Conservation (phyloP, 2,797 vertebrate genomes). For the Otolemur crassicaudatus region DNA sequence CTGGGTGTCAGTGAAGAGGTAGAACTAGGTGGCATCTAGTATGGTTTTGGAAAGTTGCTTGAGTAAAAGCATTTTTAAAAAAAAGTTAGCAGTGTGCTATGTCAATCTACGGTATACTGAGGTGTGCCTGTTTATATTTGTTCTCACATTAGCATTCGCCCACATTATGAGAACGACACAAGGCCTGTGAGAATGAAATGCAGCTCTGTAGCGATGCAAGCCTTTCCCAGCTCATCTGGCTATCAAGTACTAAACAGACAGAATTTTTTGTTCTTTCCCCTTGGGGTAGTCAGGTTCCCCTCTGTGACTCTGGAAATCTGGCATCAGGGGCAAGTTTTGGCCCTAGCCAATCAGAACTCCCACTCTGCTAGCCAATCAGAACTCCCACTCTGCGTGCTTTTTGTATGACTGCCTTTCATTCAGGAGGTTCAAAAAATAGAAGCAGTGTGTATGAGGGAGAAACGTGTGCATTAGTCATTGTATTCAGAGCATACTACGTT, state of each 20-base stretch:
- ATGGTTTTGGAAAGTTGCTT: constrained; percentile 65
- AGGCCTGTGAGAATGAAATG: constrained; percentile 8
- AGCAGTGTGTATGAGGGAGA: constrained; percentile 62
- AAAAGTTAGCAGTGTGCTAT: neutral
- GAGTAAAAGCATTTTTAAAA: constrained; percentile 23
- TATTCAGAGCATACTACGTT: constrained; percentile 56
- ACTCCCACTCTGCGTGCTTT: constrained; percentile 59
- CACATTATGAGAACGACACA: constrained; percentile 34
- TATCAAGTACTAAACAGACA: neutral
- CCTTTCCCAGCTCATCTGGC: constrained; percentile 51
- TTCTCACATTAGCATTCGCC: neutral
- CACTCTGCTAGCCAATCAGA: neutral
- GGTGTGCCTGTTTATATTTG: neutral
- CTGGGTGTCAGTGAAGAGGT: constrained; percentile 40
- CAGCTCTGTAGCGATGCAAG: neutral
- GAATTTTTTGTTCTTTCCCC: constrained; percentile 50
- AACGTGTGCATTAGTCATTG: constrained; percentile 76
- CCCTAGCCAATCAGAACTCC: constrained; percentile 26
- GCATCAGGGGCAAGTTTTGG: constrained; percentile 62
- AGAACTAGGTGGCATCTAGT: constrained; percentile 66
- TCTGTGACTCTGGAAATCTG: constrained; percentile 44
- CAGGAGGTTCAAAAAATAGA: constrained; percentile 64
- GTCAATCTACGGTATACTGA: neutral
- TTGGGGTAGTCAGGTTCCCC: constrained; percentile 15
- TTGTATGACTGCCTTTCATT: constrained; percentile 68